Percentiles rank a stretch among this genome's conserved stretches.
Conservation (phyloP, 2,113 vertebrate species). For the Xenotilapia caudafasciata region DNA sequence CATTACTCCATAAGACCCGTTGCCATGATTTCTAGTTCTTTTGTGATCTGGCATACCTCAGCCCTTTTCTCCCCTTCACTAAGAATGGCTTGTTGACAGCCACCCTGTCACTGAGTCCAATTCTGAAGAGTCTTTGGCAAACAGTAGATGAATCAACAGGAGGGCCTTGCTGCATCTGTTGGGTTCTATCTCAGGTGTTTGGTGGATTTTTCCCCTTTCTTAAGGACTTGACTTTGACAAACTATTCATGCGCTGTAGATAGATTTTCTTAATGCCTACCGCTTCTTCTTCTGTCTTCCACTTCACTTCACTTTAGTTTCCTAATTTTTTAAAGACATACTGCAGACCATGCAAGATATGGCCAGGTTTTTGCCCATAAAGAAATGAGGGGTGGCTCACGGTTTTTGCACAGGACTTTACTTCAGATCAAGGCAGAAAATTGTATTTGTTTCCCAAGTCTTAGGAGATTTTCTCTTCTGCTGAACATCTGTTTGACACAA, state of each 20-base stretch:
- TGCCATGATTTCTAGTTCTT: neutral
- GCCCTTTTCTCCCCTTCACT: neutral
- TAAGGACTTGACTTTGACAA: neutral
- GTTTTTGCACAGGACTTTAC: neutral
- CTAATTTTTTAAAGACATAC: neutral
- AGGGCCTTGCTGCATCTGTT: neutral
- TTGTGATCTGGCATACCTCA: neutral
- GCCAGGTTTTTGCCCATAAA: neutral
- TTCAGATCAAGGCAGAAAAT: neutral
- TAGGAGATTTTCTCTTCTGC: neutral
- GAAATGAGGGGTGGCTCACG: neutral
- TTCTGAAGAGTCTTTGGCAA: neutral
- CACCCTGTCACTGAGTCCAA: neutral
- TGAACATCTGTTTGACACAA: constrained; percentile 48
- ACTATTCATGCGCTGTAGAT: neutral
- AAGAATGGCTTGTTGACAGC: neutral
- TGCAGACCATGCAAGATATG: neutral
- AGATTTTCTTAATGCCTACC: neutral
- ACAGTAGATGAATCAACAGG: neutral
- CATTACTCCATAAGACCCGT: neutral
- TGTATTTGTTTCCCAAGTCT: neutral
- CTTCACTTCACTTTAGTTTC: accelerated
- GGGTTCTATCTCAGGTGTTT: neutral
- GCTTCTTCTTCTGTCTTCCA: neutral
- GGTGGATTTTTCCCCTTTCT: neutral